Evolutionary conservation across 2,888 invertebrate genomes (phyloP).

Genomic region (Sicus ferrugineus): DNA sequence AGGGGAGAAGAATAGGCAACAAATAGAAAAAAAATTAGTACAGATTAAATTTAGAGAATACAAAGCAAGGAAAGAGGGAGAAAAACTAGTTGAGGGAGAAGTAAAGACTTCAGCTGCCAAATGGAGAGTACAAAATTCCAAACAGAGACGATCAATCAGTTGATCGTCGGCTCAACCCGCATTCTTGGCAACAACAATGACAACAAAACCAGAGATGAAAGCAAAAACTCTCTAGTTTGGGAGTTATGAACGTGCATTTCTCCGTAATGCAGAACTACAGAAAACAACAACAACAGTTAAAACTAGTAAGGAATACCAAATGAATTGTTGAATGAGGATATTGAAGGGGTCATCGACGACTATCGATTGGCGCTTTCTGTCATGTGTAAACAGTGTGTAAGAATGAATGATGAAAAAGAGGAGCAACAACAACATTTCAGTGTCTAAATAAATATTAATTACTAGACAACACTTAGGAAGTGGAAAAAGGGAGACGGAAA

Average conservation of each 20-base stretch:
- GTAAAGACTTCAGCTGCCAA: neutral
- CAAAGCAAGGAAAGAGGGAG: conserved; percentile 51
- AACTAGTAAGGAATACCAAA: neutral
- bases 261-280: no score
- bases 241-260: no score
- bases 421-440: no score
- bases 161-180: conserved; percentile 13
- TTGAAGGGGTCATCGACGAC: neutral
- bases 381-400: neutral
- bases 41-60: neutral
- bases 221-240: no score
- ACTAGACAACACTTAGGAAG: no score
- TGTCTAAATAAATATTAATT: no score
- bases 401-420: neutral
- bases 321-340: no score
- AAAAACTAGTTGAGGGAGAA: conserved; percentile 31
- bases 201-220: conserved; percentile 5
- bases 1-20: neutral
- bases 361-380: neutral
- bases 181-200: conserved; percentile 16
- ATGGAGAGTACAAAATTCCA: neutral
- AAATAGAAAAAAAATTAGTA: conserved; percentile 8
- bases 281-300: no score
- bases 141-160: conserved; percentile 27
- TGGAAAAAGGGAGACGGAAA: no score